These are phyloP conservation scores for Acleris holmiana DNA, from an alignment of 2,888 invertebrate genomes.

Conservation along the genomic window DNA sequence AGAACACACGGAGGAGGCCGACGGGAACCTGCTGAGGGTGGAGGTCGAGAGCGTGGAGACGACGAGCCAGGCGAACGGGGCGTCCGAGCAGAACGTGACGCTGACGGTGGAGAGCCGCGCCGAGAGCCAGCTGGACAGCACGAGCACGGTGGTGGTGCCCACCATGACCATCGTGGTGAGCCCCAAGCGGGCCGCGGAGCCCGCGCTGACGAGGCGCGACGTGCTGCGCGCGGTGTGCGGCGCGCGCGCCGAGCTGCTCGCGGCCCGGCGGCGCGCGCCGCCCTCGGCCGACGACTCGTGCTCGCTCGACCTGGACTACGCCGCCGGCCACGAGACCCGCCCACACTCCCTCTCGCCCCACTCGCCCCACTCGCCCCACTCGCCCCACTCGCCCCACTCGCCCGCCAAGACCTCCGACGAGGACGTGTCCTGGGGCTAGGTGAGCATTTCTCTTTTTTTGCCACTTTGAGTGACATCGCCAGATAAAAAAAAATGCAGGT, in stretches of 20 bases:
- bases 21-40: conserved; percentile 52
- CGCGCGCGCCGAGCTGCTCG: conserved; percentile 10
- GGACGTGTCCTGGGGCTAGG: conserved; percentile 70
- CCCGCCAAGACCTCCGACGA: conserved; percentile 62
- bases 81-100: conserved; percentile 47
- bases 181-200: conserved; percentile 48
- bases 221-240: neutral
- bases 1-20: neutral
- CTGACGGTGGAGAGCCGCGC: conserved; percentile 59
- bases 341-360: too few species aligned
- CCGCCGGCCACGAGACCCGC: conserved; percentile 55
- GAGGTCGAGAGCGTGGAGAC: conserved; percentile 58
- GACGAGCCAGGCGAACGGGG: conserved; percentile 46
- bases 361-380: too few species aligned
- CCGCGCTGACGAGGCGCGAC: neutral
- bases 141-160: neutral
- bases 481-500: too few species aligned
- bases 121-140: conserved; percentile 29
- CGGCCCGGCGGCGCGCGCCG: conserved; percentile 43
- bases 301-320: conserved; percentile 65
- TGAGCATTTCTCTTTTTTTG: conserved; percentile 46
- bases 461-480: too few species aligned
- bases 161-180: conserved; percentile 61
- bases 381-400: conserved; percentile 52
- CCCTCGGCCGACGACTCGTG: conserved; percentile 45